Percentiles rank a stretch among this genome's conserved stretches.
Conservation (phyloP, 2,888 invertebrate species). For the Acrobasis consociella region DNA sequence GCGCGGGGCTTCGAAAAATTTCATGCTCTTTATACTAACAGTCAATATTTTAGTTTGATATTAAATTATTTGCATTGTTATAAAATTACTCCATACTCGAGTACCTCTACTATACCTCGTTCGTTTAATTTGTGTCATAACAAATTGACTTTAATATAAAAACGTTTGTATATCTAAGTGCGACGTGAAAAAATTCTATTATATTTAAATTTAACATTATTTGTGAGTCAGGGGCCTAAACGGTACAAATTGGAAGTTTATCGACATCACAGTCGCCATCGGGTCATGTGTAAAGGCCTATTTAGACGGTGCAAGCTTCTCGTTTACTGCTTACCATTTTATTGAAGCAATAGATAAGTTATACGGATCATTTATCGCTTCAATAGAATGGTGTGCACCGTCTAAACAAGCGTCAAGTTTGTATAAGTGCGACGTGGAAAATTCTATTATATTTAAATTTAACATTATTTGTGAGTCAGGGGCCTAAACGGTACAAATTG, state of each 20-base stretch:
- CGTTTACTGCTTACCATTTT: too few species aligned
- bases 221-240: slow-evolving; percentile 17
- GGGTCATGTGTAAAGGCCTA: not conserved
- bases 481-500: slow-evolving; percentile 18
- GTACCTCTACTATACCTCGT: slow-evolving; percentile 22
- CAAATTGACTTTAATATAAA: slow-evolving; percentile 29
- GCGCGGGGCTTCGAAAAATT: slow-evolving; percentile 41
- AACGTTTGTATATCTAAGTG: slow-evolving; percentile 24
- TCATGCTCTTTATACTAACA: slow-evolving; percentile 47
- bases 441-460: not conserved
- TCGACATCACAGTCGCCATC: slow-evolving; percentile 8
- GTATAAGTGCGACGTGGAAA: slow-evolving; percentile 27
- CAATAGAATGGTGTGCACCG: too few species aligned
- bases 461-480: slow-evolving; percentile 9
- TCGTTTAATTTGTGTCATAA: slow-evolving; percentile 27
- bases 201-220: slow-evolving; percentile 5
- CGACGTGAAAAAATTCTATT: slow-evolving; percentile 23
- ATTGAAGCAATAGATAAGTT: too few species aligned
- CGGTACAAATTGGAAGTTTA: slow-evolving; percentile 15
- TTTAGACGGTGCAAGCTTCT: too few species aligned
- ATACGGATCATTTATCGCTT: too few species aligned
- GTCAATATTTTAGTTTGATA: slow-evolving; percentile 40
- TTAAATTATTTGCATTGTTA: slow-evolving; percentile 38
- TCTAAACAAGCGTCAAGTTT: too few species aligned
- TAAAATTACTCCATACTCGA: slow-evolving; percentile 33